Evolutionary conservation across 1,140 invertebrate species (phyloP), one percentile per base, ranked within the genome.

Genomic region (Vollenhovia emeryi): DNA sequence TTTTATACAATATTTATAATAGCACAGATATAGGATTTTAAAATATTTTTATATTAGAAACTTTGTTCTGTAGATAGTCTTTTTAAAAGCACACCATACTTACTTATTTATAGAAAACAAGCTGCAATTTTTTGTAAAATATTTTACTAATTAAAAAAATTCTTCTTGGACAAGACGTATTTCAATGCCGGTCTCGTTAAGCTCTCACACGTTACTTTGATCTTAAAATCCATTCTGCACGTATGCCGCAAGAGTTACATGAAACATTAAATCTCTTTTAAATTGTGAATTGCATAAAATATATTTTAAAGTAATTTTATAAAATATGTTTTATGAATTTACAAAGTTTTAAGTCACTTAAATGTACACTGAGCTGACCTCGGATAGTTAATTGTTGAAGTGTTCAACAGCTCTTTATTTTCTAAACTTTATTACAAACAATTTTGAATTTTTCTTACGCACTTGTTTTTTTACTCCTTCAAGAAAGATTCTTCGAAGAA

Each of bases 11-110:
- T 45, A 33, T 76, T 45, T 62, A 48, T 48, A 48, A 3, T 75
- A 3, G 24, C 48, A 33, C 11, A 57, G 1, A 60, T n/a, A 60
- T n/a, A 60, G 9, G 33, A 21, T 76, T 60, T 1, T 27, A 33
- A 27, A 24, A 60, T 60, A 73, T 55, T 76, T 75, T 76, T 76
- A 62, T 60, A 40, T 36, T 74, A 74, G 33, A 74, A 57, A 45
- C 33, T 55, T 55, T 57, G 6, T 40, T 74, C 3, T 40, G 13
- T 57, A 57, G 50, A 57, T 40, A 36, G 36, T 7, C 0, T 40
- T 27, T 27, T 59, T 33, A 60, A 60, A 13, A 6, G 2, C 11
- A 18, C 18, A 60, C n/a, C n/a, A n/a, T n/a, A n/a, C n/a, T n/a
- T n/a, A n/a, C n/a, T 60, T 33, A 9, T 33, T 18, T 33, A 60